Conservation (phyloP, 2,113 vertebrate species). For the Centrocercus urophasianus region DNA sequence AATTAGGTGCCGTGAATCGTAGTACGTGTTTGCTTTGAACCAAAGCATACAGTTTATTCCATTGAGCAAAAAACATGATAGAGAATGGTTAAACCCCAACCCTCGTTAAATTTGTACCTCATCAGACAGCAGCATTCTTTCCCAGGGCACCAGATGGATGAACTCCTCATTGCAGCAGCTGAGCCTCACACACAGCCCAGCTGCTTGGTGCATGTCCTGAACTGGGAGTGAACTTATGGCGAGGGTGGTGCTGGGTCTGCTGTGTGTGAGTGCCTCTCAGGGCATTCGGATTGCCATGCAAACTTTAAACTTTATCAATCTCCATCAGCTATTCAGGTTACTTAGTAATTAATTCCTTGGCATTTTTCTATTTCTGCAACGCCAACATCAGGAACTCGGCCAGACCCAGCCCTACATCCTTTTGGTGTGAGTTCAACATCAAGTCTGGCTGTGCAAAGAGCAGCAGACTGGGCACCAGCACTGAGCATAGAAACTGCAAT, state of each 20-base stretch:
- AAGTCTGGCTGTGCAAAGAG: rapidly evolving
- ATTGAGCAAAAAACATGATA: rapidly evolving
- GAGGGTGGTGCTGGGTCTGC: not conserved
- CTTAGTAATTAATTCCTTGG: not conserved
- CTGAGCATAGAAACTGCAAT: rapidly evolving
- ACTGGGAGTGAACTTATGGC: not conserved
- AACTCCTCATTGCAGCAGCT: not conserved
- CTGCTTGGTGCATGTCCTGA: not conserved
- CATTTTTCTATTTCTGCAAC: not conserved
- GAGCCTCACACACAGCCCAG: not conserved
- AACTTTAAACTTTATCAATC: not conserved
- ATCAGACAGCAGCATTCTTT: rapidly evolving
- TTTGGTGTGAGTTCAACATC: rapidly evolving
- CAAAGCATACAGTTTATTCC: rapidly evolving
- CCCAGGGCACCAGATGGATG: not conserved
- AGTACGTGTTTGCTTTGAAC: rapidly evolving
- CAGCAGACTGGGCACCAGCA: not conserved
- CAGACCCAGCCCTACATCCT: not conserved
- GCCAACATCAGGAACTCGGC: not conserved
- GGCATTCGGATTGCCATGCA: not conserved
- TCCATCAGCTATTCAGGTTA: not conserved
- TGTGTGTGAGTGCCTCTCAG: not conserved
- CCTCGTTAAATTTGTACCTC: rapidly evolving
- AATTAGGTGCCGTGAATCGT: not conserved
- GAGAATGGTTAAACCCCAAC: rapidly evolving